These are phyloP conservation scores for Drepana falcataria DNA, from an alignment of 2,888 invertebrate genomes.

Conservation along the genomic window DNA sequence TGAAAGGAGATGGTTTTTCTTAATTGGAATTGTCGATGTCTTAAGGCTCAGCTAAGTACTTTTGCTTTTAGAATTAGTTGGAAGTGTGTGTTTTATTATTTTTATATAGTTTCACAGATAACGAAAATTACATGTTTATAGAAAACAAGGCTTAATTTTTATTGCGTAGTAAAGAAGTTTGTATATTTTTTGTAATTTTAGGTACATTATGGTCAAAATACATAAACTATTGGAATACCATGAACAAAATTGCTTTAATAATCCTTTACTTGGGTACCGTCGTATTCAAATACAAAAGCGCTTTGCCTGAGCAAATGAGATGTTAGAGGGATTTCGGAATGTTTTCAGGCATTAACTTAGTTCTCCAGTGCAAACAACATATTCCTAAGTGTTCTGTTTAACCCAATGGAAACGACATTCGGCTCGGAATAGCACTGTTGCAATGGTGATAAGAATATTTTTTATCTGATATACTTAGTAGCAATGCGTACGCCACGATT, in stretches of 20 bases:
- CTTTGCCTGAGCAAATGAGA: constrained; percentile 46
- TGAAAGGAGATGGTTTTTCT: too few relatives aligned
- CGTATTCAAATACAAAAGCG: constrained; percentile 21
- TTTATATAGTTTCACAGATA: too few relatives aligned
- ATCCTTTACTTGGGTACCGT: constrained; percentile 18
- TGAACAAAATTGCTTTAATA: constrained; percentile 16
- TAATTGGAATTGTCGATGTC: too few relatives aligned
- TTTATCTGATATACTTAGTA: too few relatives aligned
- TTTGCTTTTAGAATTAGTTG: too few relatives aligned
- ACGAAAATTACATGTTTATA: too few relatives aligned
- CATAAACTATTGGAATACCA: background rate
- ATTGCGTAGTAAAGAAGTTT: too few relatives aligned
- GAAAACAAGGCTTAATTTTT: too few relatives aligned
- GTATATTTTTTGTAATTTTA: background rate
- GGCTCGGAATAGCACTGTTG: background rate
- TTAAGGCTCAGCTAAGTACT: too few relatives aligned
- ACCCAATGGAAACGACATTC: constrained; percentile 21
- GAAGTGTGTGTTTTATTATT: too few relatives aligned
- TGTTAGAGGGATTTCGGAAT: constrained; percentile 51
- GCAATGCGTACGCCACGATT: too few relatives aligned
- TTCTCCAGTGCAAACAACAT: constrained; percentile 47
- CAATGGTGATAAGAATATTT: too few relatives aligned
- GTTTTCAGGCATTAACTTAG: constrained; percentile 48
- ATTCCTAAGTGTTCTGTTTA: constrained; percentile 38
- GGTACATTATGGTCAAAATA: background rate